A percentile compares a stretch with the other conserved stretches of the same genome.
Evolutionary conservation across 2,888 invertebrate genomes (phyloP).

Genomic region (Trichopoda pennipes): DNA sequence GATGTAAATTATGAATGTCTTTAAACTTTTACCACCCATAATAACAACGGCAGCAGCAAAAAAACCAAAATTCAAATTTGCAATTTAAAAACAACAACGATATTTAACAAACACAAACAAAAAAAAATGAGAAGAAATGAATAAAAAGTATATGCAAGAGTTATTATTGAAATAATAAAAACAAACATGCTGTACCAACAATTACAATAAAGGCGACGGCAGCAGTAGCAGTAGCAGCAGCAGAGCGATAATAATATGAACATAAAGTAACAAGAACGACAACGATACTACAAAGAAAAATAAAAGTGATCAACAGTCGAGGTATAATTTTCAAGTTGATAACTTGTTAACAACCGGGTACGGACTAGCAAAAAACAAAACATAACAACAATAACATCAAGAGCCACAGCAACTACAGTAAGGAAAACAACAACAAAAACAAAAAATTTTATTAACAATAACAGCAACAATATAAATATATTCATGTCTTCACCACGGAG

Average conservation of each 20-base stretch:
- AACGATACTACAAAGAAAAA: constrained; percentile 51
- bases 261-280: constrained; percentile 26
- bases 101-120: constrained; percentile 6
- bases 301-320: constrained; percentile 66
- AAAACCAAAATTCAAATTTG: constrained; percentile 11
- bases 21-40: constrained; percentile 67
- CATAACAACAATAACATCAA: constrained; percentile 41
- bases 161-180: constrained; percentile 68
- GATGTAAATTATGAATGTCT: constrained; percentile 51
- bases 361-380: constrained; percentile 51
- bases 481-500: constrained; percentile 43
- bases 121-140: constrained; percentile 2
- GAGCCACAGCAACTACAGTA: constrained; percentile 40
- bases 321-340: constrained; percentile 69
- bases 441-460: constrained; percentile 33
- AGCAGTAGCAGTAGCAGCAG: constrained; percentile 38
- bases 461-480: constrained; percentile 39
- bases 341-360: constrained; percentile 67
- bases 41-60: constrained; percentile 47
- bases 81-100: constrained; percentile 35
- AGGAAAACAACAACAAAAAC: constrained; percentile 4
- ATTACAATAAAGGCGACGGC: constrained; percentile 54
- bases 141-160: constrained; percentile 51
- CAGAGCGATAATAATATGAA: constrained; percentile 42
- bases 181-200: constrained; percentile 64